Conservation (phyloP, 2,888 invertebrate genomes). For the Ethmia dodecea region DNA sequence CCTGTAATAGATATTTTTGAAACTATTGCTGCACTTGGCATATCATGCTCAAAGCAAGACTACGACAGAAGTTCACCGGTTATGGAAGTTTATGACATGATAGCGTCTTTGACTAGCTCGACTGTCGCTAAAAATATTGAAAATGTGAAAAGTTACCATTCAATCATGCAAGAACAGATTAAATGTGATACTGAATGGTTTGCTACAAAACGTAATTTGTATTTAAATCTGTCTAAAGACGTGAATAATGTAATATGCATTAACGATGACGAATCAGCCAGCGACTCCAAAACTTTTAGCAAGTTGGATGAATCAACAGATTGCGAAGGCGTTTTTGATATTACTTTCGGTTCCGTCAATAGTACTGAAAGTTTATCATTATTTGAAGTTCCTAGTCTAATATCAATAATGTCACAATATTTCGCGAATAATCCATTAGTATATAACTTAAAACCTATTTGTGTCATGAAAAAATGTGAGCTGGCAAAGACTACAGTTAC, state of each 20-base stretch:
- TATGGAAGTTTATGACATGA: slow-evolving; percentile 36
- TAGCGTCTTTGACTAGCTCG: slow-evolving; percentile 26
- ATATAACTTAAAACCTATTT: not conserved
- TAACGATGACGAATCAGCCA: no score
- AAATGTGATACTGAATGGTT: slow-evolving; percentile 25
- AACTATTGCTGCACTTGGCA: slow-evolving; percentile 8
- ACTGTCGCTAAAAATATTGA: slow-evolving; percentile 1
- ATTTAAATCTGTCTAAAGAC: no score
- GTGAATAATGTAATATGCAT: no score
- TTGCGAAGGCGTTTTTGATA: not conserved
- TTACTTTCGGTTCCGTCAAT: not conserved
- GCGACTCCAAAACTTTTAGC: no score
- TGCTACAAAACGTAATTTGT: slow-evolving; percentile 17
- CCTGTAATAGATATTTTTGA: slow-evolving; percentile 8
- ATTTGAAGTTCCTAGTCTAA: not conserved
- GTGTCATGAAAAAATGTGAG: not conserved
- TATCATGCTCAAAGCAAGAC: slow-evolving; percentile 4
- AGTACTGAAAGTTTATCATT: not conserved
- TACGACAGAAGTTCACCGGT: slow-evolving; percentile 38
- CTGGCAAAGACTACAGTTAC: not conserved
- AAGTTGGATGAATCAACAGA: not conserved
- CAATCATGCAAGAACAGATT: not conserved
- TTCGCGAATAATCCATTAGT: slow-evolving; percentile 6
- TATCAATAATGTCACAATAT: slow-evolving; percentile 1
- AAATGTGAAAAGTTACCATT: not conserved